Conservation (phyloP, 1,140 invertebrate genomes). For the Micrasema minimum region DNA sequence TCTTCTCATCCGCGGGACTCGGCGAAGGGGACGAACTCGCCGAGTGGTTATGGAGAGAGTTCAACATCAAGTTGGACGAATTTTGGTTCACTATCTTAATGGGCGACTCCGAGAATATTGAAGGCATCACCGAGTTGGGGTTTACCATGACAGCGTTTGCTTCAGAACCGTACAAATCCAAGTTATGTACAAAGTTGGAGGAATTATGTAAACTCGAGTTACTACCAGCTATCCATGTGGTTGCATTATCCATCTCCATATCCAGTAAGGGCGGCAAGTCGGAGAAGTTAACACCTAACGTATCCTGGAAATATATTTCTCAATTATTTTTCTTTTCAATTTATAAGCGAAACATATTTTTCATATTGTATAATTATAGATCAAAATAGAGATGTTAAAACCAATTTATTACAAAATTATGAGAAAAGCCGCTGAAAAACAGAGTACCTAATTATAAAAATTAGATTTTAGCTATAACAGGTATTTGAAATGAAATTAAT, state of each 20-base stretch:
- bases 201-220: constrained; percentile 67
- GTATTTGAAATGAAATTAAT: no score
- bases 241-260: constrained; percentile 72
- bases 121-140: constrained; percentile 78
- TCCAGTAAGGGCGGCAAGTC: constrained; percentile 74
- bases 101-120: constrained; percentile 70
- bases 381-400: no score
- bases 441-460: no score
- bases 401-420: no score
- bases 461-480: no score
- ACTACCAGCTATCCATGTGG: constrained; percentile 67
- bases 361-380: no score
- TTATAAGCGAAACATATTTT: no score
- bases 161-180: constrained; percentile 79
- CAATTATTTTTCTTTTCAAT: background rate
- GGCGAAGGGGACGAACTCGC: constrained; percentile 59
- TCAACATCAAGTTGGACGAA: constrained; percentile 62
- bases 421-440: no score
- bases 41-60: constrained; percentile 60
- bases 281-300: constrained; percentile 69
- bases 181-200: constrained; percentile 75
- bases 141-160: constrained; percentile 81
- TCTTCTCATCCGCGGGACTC: constrained; percentile 69
- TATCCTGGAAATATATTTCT: constrained; percentile 57
- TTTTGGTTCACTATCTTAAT: constrained; percentile 63